phyloP scores from a whole-genome alignment of 2,888 invertebrate genomes.

The Muscina levida region DNA sequence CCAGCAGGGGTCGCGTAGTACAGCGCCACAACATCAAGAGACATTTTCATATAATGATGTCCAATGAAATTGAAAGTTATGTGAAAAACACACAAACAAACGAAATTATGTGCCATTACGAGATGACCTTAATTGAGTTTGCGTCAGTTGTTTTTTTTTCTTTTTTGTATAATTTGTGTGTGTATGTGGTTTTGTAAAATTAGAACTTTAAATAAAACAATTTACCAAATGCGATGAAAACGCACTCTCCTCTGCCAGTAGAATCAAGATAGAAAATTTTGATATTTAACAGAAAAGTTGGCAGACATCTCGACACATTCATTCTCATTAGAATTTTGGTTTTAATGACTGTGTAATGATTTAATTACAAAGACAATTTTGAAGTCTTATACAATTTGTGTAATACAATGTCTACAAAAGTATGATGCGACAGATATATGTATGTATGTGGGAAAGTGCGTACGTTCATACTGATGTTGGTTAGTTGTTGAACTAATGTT shows the following conservation, averaged over 20 bases:
- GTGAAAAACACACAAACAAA: not conserved
- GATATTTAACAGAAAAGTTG: no score
- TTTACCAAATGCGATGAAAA: constrained; percentile 11
- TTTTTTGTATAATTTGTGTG: constrained; percentile 38
- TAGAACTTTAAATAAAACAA: constrained; percentile 26
- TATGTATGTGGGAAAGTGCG: no score
- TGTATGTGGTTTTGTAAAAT: constrained; percentile 18
- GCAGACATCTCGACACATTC: not conserved
- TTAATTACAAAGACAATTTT: constrained; percentile 50
- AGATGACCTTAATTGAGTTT: constrained; percentile 60
- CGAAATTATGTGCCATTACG: constrained; percentile 36
- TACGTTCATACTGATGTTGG: no score
- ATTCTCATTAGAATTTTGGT: constrained; percentile 17
- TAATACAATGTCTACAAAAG: not conserved
- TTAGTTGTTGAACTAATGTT: no score
- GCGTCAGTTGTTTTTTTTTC: no score
- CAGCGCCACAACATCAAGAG: not conserved
- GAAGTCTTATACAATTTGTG: not conserved
- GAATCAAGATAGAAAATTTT: no score
- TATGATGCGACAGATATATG: no score
- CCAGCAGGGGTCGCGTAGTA: not conserved
- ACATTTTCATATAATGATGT: constrained; percentile 44
- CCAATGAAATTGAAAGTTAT: constrained; percentile 61
- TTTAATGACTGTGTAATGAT: constrained; percentile 47
- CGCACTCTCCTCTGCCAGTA: constrained; percentile 29